Evolutionary conservation across 1,140 invertebrate species (phyloP).

Genomic region (Melitaea cinxia): DNA sequence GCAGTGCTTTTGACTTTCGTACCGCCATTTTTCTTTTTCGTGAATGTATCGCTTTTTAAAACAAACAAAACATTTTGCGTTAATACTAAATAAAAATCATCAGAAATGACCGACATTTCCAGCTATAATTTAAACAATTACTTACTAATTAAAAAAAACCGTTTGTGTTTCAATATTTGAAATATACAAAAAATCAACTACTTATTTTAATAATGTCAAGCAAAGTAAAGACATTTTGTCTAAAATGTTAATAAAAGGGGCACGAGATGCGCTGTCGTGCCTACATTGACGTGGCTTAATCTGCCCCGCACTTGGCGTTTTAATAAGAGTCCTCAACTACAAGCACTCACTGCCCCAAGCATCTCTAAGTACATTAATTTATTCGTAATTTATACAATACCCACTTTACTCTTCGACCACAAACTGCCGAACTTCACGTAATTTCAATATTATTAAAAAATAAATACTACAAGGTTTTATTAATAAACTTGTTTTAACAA

Average conservation of each 20-base stretch:
- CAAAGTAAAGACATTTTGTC: neutral
- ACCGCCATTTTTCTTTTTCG: no score
- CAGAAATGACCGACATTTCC: no score
- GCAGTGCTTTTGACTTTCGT: no score
- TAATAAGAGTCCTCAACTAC: neutral
- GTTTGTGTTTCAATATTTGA: no score
- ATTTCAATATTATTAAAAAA: slow-evolving; percentile 7
- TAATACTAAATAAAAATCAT: no score
- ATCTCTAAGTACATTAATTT: neutral
- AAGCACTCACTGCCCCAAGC: neutral
- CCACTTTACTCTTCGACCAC: neutral
- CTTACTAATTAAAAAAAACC: no score
- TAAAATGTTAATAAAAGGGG: neutral
- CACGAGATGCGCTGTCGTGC: neutral
- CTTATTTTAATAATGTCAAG: no score
- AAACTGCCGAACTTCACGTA: neutral
- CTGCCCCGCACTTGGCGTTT: neutral
- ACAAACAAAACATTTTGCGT: no score
- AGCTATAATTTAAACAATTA: no score
- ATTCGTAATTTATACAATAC: neutral
- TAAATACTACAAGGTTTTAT: neutral
- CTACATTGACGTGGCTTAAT: neutral
- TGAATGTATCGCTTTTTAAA: no score
- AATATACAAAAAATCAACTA: no score
- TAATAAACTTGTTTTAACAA: no score